A percentile compares a stretch with the other conserved stretches of the same genome.
phyloP scores from a whole-genome alignment of 2,797 vertebrate species.

The Vultur gryphus region DNA sequence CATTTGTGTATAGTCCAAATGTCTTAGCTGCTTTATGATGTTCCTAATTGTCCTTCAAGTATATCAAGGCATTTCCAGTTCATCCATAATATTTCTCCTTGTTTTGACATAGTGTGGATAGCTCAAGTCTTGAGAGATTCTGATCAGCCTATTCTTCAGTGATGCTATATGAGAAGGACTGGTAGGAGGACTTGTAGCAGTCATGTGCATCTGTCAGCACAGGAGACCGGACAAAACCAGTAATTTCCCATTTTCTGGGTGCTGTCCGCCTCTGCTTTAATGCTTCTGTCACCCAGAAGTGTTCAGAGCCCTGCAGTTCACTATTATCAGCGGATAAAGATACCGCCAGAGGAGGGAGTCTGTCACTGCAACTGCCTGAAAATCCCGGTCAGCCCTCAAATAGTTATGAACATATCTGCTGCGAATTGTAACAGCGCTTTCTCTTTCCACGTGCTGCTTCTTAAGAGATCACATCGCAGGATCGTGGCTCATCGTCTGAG shows the following conservation, averaged over 20 bases:
- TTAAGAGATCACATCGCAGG: background rate
- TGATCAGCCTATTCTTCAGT: background rate
- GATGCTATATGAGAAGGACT: background rate
- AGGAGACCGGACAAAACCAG: background rate
- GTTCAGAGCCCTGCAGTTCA: background rate
- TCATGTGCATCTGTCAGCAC: rapidly evolving
- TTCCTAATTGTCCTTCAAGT: background rate
- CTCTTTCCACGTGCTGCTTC: background rate
- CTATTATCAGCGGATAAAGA: background rate
- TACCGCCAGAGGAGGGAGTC: slow-evolving; percentile 37
- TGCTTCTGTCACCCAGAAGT: background rate
- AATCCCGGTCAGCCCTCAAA: background rate
- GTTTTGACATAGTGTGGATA: background rate
- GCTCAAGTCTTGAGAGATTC: background rate
- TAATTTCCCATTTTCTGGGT: background rate
- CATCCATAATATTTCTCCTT: background rate
- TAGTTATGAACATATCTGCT: background rate
- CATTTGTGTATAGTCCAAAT: background rate
- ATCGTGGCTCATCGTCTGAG: background rate
- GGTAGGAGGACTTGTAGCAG: background rate
- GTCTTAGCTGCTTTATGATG: background rate
- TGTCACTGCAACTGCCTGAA: background rate
- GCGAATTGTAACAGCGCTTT: rapidly evolving
- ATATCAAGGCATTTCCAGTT: background rate
- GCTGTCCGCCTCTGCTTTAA: background rate